Conservation (phyloP, 1,140 invertebrate species). For the Papilio helenus region DNA sequence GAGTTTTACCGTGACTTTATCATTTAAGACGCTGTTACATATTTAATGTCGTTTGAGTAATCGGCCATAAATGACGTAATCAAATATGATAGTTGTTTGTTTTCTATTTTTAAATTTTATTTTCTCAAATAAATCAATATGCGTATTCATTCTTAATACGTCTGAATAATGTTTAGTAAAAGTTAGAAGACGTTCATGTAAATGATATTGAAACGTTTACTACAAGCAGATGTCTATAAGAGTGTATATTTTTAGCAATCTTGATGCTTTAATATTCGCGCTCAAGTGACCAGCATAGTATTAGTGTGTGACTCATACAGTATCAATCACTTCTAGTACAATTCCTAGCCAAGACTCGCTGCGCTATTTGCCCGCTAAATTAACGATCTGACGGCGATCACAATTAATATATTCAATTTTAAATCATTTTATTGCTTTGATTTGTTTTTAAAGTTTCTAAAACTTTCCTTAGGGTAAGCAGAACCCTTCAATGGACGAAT, state of each 20-base stretch:
- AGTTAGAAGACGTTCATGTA: neutral
- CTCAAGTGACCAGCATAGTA: slow-evolving; percentile 26
- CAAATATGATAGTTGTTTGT: too few species aligned
- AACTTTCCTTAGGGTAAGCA: too few species aligned
- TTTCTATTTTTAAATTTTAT: too few species aligned
- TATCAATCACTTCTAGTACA: slow-evolving; percentile 26
- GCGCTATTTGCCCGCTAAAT: slow-evolving; percentile 16
- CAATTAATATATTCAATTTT: neutral
- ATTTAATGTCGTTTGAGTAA: too few species aligned
- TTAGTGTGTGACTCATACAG: slow-evolving; percentile 28
- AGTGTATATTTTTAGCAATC: slow-evolving; percentile 33
- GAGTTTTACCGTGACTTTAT: too few species aligned
- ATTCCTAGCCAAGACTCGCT: slow-evolving; percentile 18
- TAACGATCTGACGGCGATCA: slow-evolving; percentile 1
- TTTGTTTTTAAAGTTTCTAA: neutral
- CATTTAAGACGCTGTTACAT: too few species aligned
- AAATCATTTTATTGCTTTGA: neutral
- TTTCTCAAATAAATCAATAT: too few species aligned
- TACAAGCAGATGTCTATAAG: slow-evolving; percentile 7
- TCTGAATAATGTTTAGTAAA: neutral
- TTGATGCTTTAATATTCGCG: slow-evolving; percentile 18
- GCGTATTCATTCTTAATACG: neutral
- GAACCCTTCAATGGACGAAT: too few species aligned
- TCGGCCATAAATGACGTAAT: too few species aligned
- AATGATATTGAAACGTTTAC: neutral